Percentiles rank a stretch among this genome's conserved stretches.
phyloP scores from a whole-genome alignment of 2,113 vertebrate genomes.

The Sorex araneus region DNA sequence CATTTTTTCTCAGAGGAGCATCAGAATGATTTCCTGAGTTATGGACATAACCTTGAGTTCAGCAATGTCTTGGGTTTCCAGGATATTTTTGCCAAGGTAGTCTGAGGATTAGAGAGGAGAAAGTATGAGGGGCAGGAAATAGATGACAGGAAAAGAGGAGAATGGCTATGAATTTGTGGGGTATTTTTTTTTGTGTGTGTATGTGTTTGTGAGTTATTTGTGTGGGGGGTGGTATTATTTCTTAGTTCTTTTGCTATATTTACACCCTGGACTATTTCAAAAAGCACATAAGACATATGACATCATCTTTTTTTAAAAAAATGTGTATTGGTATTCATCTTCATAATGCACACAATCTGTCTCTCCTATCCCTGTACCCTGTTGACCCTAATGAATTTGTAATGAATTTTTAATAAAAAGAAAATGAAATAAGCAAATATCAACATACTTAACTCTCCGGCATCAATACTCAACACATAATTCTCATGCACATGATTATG shows the following conservation, averaged over 20 bases:
- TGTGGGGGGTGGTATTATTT: conserved; percentile 6
- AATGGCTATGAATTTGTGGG: background rate
- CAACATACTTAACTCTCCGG: background rate
- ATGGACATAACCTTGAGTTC: background rate
- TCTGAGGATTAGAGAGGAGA: background rate
- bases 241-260: background rate
- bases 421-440: conserved; percentile 13
- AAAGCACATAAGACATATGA: conserved; percentile 5
- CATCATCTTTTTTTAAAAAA: too few relatives aligned
- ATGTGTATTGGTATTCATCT: background rate
- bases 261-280: background rate
- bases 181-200: too few relatives aligned
- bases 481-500: conserved; percentile 29
- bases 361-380: background rate
- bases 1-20: conserved; percentile 7
- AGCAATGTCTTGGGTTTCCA: conserved; percentile 3
- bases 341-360: background rate
- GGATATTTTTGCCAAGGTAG: background rate
- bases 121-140: background rate
- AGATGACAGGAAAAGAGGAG: background rate
- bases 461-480: background rate
- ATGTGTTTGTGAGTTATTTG: background rate
- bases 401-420: conserved; percentile 19
- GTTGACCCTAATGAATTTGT: background rate
- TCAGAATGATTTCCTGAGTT: conserved; percentile 32